Percentiles rank a stretch among this genome's conserved stretches.
Evolutionary conservation across 2,888 invertebrate species (phyloP).

Genomic region (Iphiclides podalirius): DNA sequence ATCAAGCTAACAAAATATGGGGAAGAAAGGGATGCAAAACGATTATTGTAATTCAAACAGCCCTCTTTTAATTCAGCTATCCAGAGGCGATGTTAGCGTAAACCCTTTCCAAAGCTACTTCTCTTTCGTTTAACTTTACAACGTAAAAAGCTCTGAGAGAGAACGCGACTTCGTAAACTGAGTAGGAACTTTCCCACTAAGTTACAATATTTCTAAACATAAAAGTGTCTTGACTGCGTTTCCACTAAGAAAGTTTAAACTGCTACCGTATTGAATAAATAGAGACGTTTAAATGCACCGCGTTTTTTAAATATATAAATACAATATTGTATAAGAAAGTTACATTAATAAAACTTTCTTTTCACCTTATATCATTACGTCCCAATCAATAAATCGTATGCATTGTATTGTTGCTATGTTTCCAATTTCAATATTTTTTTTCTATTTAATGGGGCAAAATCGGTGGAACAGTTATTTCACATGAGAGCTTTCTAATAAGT

Average conservation of each 20-base stretch:
- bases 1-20: no score
- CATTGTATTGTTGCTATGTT: no score
- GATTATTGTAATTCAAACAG: neutral
- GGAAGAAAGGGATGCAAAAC: no score
- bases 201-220: conserved; percentile 30
- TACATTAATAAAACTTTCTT: neutral
- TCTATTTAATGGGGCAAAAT: no score
- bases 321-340: neutral
- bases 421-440: no score
- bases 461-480: no score
- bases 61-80: conserved; percentile 33
- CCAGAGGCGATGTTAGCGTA: conserved; percentile 42
- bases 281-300: neutral
- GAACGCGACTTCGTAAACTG: conserved; percentile 50
- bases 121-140: conserved; percentile 54
- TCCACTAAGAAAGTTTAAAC: conserved; percentile 10
- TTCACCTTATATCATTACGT: no score
- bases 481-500: neutral
- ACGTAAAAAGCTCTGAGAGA: conserved; percentile 48
- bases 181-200: conserved; percentile 39
- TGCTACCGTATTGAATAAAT: neutral
- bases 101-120: conserved; percentile 50
- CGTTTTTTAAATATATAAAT: neutral
- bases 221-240: conserved; percentile 5
- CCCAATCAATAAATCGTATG: no score